Base-by-base conservation (phyloP, 2,113 vertebrate species). In the Spermophilus dauricus region DNA sequence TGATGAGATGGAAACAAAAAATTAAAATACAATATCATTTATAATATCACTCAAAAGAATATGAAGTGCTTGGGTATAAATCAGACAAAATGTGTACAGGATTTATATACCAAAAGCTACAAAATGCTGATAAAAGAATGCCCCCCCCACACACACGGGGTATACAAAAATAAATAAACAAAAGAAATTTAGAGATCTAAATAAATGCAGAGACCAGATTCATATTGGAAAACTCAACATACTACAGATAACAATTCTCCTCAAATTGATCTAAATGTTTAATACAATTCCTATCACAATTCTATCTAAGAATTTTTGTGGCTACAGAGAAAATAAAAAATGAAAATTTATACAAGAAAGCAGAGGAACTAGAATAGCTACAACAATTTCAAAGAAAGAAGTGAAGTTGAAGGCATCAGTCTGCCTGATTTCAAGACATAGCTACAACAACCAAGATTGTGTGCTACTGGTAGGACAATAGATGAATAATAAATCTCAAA, bases 41-140 rank as follows among this genome's bases (percentile, higher is more conserved):
- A 18, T 75, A 75, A 77, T 48, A 65, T 30, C 20, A 91, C 24
- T 94, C 67, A 94, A 94, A 94, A 85, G 30, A 82, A 67, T 75
- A 91, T 65, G 24, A 83, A 67, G 14, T 91, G 39, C 10, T 86
- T 51, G 69, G 37, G 10, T 56, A 67, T 67, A 77, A 81, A 73
- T 86, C 42, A 82, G 61, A 86, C 51, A 86, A 94, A 85, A 90
- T 51, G 67, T 37, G 32, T 48, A 85, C 2, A 56, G 11, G 51
- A 90, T 28, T 61, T 77, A 22, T 45, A 75, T 34, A 56, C 14
- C 65, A 14, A 73, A 82, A 94, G 48, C 12, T 45, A 89, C 16
- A 89, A 93, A 93, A 80, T 85, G 11, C 42, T 73, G 34, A 90
- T 48, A 26, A 96, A 90, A 86, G 61, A 63, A 45, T 9, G 8